These are phyloP conservation scores for Pristionchus pacificus DNA, from an alignment of 1,140 invertebrate species.

Conservation along the genomic window DNA sequence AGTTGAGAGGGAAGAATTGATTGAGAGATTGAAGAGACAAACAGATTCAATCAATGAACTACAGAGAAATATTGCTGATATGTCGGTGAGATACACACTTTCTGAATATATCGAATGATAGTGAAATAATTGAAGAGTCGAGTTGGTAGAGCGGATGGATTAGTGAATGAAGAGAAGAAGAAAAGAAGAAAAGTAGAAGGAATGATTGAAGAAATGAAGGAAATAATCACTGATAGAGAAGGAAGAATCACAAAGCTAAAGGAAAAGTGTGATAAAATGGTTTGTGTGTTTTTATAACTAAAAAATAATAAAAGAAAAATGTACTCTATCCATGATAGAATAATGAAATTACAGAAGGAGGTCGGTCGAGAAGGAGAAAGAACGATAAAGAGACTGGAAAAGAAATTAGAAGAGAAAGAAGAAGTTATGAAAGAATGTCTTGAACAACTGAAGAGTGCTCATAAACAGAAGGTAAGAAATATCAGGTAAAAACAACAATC, in stretches of 20 bases:
- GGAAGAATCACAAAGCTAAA: slow-evolving; percentile 41
- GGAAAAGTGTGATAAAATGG: slow-evolving; percentile 42
- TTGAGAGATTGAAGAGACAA: slow-evolving; percentile 9
- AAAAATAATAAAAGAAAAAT: no score
- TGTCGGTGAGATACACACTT: slow-evolving; percentile 22
- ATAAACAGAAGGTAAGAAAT: slow-evolving; percentile 37
- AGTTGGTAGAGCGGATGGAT: slow-evolving; percentile 18
- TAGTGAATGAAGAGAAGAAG: slow-evolving; percentile 25
- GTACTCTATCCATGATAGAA: neutral
- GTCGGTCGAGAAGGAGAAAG: slow-evolving; percentile 41
- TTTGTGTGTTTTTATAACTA: slow-evolving; percentile 4
- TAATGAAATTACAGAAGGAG: slow-evolving; percentile 39
- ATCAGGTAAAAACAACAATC: neutral
- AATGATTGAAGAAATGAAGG: slow-evolving; percentile 40
- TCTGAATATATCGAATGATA: neutral
- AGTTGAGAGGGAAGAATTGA: neutral
- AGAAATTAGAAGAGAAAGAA: slow-evolving; percentile 48
- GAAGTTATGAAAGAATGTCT: slow-evolving; percentile 50
- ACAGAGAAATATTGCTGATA: slow-evolving; percentile 26
- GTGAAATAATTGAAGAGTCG: slow-evolving; percentile 21
- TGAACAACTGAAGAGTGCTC: slow-evolving; percentile 42
- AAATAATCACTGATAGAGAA: slow-evolving; percentile 32
- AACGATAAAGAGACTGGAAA: slow-evolving; percentile 39
- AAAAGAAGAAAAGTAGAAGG: slow-evolving; percentile 36
- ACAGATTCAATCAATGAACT: slow-evolving; percentile 29